Conservation (phyloP, 2,797 vertebrate species). For the Aphelocoma californica region DNA sequence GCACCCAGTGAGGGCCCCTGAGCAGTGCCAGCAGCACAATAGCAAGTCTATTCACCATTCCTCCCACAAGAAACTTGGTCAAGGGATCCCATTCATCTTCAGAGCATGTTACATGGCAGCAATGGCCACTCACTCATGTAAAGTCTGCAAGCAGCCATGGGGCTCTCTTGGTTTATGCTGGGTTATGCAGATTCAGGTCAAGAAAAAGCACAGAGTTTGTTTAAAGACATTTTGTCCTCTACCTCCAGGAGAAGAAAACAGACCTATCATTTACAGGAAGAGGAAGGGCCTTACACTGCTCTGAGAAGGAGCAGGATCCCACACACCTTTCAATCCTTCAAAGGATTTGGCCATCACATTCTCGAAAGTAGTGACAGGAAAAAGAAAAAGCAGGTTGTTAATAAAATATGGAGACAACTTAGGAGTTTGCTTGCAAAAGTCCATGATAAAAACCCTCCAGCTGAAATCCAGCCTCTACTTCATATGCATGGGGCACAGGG, state of each 20-base stretch:
- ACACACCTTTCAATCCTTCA: neutral
- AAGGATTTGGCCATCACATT: neutral
- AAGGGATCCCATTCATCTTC: neutral
- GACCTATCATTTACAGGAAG: neutral
- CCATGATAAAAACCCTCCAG: neutral
- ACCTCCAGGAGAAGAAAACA: neutral
- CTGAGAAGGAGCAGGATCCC: neutral
- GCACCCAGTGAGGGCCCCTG: fast-evolving
- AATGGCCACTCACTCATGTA: fast-evolving
- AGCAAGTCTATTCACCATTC: neutral
- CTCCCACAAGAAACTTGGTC: neutral
- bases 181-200: neutral
- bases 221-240: neutral
- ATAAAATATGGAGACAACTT: neutral
- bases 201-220: neutral
- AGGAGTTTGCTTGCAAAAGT: neutral
- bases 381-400: neutral
- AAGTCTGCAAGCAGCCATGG: neutral
- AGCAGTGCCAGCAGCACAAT: neutral
- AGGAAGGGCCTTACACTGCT: neutral
- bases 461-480: neutral
- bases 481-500: neutral
- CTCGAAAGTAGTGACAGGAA: neutral
- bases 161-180: neutral
- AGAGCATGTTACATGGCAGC: fast-evolving